phyloP scores from a whole-genome alignment of 2,888 invertebrate genomes.

The Bimastos eiseni region DNA sequence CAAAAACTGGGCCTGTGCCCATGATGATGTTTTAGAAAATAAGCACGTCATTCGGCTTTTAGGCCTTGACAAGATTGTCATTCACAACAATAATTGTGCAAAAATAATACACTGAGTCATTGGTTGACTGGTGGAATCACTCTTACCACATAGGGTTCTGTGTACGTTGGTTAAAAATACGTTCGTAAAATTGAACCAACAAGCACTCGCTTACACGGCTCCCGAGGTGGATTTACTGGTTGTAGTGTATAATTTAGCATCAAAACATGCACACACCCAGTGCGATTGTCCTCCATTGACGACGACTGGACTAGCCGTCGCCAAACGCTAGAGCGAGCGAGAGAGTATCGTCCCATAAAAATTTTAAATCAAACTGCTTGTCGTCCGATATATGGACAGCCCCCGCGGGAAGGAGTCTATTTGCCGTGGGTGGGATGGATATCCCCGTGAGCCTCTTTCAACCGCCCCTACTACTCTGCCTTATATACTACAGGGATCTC shows the following conservation, averaged over 20 bases:
- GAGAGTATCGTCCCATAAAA: neutral
- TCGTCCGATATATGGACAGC: slow-evolving; percentile 13
- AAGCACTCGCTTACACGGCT: neutral
- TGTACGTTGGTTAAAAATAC: neutral
- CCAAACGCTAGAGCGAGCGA: too few species aligned
- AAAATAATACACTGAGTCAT: neutral
- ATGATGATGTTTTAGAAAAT: neutral
- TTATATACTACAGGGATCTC: neutral
- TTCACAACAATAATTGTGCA: neutral
- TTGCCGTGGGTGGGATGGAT: neutral
- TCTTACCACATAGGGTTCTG: neutral
- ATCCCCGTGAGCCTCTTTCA: neutral
- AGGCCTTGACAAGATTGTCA: neutral
- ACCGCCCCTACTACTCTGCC: neutral
- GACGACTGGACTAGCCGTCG: too few species aligned
- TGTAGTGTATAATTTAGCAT: neutral
- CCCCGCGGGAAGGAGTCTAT: slow-evolving; percentile 2
- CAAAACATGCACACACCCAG: neutral
- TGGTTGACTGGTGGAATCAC: neutral
- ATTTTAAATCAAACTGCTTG: neutral
- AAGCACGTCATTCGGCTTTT: neutral
- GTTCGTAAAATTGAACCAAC: neutral
- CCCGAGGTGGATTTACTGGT: too few species aligned
- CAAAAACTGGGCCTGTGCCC: too few species aligned
- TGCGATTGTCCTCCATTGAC: neutral